phyloP scores from a whole-genome alignment of 2,113 vertebrate species.

The Cheirogaleus medius region DNA sequence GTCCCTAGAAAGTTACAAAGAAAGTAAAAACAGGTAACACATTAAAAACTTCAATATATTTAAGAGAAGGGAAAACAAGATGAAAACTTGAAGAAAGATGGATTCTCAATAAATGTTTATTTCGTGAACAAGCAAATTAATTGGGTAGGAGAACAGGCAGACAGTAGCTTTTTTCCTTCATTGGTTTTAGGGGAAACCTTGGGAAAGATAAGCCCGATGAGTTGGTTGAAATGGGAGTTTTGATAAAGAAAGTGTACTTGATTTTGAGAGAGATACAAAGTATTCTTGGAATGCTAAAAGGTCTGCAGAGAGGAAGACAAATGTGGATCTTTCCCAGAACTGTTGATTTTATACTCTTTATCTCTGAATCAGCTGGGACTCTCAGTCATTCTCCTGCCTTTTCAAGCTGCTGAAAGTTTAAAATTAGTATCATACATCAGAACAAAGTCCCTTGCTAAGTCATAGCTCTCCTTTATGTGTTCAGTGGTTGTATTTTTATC shows the following conservation, averaged over 20 bases:
- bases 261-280: background rate
- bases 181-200: background rate
- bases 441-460: background rate
- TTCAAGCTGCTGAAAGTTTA: conserved; percentile 47
- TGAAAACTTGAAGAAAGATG: background rate
- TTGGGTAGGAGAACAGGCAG: background rate
- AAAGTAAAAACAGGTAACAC: background rate
- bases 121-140: background rate
- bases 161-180: background rate
- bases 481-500: conserved; percentile 45
- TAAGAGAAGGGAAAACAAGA: background rate
- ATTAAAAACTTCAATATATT: background rate
- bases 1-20: background rate
- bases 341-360: background rate
- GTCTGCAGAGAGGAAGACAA: background rate
- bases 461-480: background rate
- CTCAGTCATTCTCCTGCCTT: background rate
- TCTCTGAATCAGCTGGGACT: conserved; percentile 12
- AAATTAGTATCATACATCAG: conserved; percentile 47
- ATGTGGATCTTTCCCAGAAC: background rate
- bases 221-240: background rate
- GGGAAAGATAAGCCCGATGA: background rate
- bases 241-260: background rate
- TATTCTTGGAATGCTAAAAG: background rate
- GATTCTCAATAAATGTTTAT: background rate